Evolutionary conservation across 2,888 invertebrate genomes (phyloP).

Genomic region (Erebia palarica): DNA sequence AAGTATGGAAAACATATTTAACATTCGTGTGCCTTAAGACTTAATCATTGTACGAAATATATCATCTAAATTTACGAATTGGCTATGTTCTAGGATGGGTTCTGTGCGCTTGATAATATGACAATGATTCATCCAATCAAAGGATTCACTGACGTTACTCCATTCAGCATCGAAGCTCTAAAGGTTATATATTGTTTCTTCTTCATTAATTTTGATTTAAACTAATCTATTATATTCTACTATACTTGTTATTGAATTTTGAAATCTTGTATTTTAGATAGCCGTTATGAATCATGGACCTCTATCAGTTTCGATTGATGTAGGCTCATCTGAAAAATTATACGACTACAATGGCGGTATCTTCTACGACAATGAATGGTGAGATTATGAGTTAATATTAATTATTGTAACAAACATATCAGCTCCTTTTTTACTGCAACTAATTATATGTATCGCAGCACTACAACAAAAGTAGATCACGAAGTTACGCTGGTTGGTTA

Average conservation of each 20-base stretch:
- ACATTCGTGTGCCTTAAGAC: background rate
- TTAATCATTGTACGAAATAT: background rate
- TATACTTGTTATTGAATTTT: too few species aligned
- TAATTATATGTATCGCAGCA: slow-evolving; percentile 75
- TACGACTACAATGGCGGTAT: slow-evolving; percentile 57
- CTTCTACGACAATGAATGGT: slow-evolving; percentile 62
- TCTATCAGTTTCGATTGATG: slow-evolving; percentile 92
- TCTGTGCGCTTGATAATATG: slow-evolving; percentile 88
- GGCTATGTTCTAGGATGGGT: slow-evolving; percentile 86
- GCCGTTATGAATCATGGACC: slow-evolving; percentile 94
- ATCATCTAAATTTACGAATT: background rate
- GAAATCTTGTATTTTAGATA: slow-evolving; percentile 60
- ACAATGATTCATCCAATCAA: slow-evolving; percentile 85
- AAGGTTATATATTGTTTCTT: slow-evolving; percentile 64
- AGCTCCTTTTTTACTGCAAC: too few species aligned
- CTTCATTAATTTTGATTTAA: background rate
- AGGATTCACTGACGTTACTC: slow-evolving; percentile 92
- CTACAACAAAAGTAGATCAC: slow-evolving; percentile 88
- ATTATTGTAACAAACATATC: too few species aligned
- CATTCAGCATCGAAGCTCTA: slow-evolving; percentile 86
- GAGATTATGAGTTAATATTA: slow-evolving; percentile 36
- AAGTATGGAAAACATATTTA: slow-evolving; percentile 63
- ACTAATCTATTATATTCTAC: background rate
- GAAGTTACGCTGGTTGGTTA: slow-evolving; percentile 95
- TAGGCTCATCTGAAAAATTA: slow-evolving; percentile 77